phyloP scores from a whole-genome alignment of 2,888 invertebrate species.

The Acleris sparsana region DNA sequence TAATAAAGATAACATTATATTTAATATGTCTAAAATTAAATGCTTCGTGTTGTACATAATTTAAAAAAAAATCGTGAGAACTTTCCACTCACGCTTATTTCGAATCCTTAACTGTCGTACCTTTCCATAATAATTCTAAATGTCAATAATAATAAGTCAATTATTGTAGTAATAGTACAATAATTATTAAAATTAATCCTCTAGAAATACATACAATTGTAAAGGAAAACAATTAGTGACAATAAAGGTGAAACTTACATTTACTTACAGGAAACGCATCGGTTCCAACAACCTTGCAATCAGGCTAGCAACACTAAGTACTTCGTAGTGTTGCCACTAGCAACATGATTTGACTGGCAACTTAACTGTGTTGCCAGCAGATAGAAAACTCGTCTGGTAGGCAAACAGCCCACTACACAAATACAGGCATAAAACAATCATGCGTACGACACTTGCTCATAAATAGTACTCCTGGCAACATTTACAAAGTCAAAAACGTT shows the following conservation, averaged over 20 bases:
- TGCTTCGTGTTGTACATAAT: constrained; percentile 81
- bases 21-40: constrained; percentile 82
- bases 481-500: constrained; percentile 24
- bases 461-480: constrained; percentile 25
- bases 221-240: constrained; percentile 75
- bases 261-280: constrained; percentile 52
- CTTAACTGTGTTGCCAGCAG: constrained; percentile 13
- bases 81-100: constrained; percentile 31
- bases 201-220: constrained; percentile 76
- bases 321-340: constrained; percentile 49
- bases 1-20: constrained; percentile 77
- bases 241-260: constrained; percentile 75
- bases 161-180: constrained; percentile 77
- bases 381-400: constrained; percentile 28
- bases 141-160: constrained; percentile 72
- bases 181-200: constrained; percentile 73
- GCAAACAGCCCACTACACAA: constrained; percentile 30
- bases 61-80: constrained; percentile 48
- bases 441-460: constrained; percentile 28
- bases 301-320: constrained; percentile 58
- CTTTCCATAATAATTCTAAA: constrained; percentile 74
- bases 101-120: constrained; percentile 56
- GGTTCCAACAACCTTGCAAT: constrained; percentile 47
- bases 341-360: constrained; percentile 62
- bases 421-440: constrained; percentile 34